phyloP scores from a whole-genome alignment of 2,797 vertebrate genomes.

The Acipenser oxyrinchus region DNA sequence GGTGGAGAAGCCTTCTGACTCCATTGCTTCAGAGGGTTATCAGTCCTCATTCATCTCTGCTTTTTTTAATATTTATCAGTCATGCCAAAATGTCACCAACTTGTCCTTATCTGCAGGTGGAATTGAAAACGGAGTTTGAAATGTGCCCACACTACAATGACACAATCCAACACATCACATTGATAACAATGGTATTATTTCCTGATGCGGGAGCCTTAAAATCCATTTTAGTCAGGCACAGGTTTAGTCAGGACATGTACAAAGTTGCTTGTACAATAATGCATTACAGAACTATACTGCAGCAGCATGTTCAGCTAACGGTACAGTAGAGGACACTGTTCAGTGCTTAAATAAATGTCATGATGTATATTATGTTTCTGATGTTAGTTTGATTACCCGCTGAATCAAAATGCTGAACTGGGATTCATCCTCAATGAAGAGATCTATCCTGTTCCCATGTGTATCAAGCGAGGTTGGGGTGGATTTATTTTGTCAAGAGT shows the following conservation, averaged over 20 bases:
- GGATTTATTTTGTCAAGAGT: slow-evolving; percentile 3
- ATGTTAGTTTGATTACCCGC: neutral
- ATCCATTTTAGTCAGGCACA: neutral
- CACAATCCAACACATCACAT: neutral
- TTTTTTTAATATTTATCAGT: slow-evolving; percentile 13
- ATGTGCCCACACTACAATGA: slow-evolving; percentile 2
- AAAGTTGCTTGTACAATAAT: neutral
- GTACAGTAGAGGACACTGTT: neutral
- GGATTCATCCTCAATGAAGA: neutral
- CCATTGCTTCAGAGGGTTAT: slow-evolving; percentile 7
- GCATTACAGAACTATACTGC: neutral
- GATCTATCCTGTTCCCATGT: neutral
- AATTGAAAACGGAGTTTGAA: neutral
- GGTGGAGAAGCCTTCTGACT: neutral
- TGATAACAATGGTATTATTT: slow-evolving; percentile 10
- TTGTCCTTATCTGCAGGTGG: slow-evolving; percentile 11
- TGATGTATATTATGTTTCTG: neutral
- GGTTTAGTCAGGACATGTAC: slow-evolving; percentile 1
- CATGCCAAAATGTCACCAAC: slow-evolving; percentile 5
- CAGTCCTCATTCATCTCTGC: slow-evolving; percentile 5
- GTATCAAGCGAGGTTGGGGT: neutral
- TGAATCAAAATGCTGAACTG: slow-evolving; percentile 1
- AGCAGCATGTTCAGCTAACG: neutral
- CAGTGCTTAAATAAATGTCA: slow-evolving; percentile 2
- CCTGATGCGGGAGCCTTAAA: neutral